Conservation (phyloP, 2,888 invertebrate species). For the Aleiodes leptofemur region DNA sequence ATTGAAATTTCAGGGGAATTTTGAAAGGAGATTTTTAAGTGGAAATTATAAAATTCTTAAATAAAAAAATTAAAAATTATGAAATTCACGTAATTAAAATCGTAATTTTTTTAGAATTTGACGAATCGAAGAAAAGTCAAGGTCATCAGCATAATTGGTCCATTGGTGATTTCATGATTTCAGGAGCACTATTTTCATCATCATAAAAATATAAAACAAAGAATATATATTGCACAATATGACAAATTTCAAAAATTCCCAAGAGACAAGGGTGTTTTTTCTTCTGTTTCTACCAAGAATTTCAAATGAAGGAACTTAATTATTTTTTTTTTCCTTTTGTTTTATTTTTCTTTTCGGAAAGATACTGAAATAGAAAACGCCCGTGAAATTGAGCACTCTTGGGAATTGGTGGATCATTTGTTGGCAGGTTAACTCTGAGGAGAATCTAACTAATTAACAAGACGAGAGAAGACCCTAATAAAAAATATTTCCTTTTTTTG, state of each 20-base stretch:
- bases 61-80: too few species aligned
- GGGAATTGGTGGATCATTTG: constrained; percentile 48
- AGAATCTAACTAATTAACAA: constrained; percentile 53
- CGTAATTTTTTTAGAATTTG: too few species aligned
- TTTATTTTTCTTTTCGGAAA: not conserved
- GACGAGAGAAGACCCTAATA: constrained; percentile 28
- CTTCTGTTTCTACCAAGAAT: constrained; percentile 13
- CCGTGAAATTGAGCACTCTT: constrained; percentile 28
- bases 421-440: constrained; percentile 42
- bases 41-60: too few species aligned
- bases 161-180: too few species aligned
- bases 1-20: too few species aligned
- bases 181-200: too few species aligned
- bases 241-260: constrained; percentile 28
- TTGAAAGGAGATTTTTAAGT: too few species aligned
- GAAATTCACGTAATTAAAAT: too few species aligned
- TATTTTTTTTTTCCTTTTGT: not conserved
- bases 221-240: too few species aligned
- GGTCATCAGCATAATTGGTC: too few species aligned
- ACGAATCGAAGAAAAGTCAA: too few species aligned
- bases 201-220: too few species aligned
- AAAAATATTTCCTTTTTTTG: constrained; percentile 13
- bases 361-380: constrained; percentile 22
- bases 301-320: constrained; percentile 36
- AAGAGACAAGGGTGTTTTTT: not conserved